phyloP scores from a whole-genome alignment of 1,140 invertebrate genomes.

The Philotrypesis tridentata region DNA sequence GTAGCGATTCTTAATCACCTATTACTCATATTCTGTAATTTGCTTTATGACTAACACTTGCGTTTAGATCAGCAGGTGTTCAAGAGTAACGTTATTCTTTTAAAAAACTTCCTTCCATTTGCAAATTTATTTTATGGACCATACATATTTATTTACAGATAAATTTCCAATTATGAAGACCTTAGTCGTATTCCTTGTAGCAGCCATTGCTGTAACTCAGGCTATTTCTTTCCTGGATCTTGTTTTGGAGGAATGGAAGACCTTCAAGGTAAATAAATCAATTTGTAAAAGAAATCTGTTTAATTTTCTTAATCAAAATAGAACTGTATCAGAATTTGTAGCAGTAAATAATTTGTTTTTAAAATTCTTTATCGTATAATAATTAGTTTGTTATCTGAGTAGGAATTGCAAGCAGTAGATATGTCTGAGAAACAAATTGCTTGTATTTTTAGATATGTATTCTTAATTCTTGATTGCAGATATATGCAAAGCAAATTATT shows the following conservation, averaged over 20 bases:
- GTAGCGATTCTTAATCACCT: background rate
- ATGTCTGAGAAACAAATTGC: background rate
- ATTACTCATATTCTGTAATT: background rate
- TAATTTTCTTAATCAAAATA: no score
- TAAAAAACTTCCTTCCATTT: background rate
- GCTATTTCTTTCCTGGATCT: slow-evolving; percentile 82
- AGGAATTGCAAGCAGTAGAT: background rate
- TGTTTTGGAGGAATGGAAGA: slow-evolving; percentile 82
- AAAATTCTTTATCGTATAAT: no score
- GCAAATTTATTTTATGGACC: no score
- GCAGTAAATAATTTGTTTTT: no score
- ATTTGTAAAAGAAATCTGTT: no score
- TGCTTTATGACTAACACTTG: background rate
- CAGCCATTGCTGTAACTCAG: slow-evolving; percentile 70
- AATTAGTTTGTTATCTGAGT: background rate
- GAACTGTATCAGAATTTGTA: no score
- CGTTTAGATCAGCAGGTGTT: background rate
- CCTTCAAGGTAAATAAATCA: slow-evolving; percentile 80
- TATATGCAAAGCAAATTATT: background rate
- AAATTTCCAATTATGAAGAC: slow-evolving; percentile 69
- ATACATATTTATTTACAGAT: slow-evolving; percentile 56
- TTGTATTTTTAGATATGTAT: background rate
- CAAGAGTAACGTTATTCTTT: background rate
- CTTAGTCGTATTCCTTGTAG: slow-evolving; percentile 70
- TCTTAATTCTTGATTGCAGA: background rate